Evolutionary conservation across 2,113 vertebrate genomes (phyloP).

Genomic region (Paramisgurnus dabryanus): DNA sequence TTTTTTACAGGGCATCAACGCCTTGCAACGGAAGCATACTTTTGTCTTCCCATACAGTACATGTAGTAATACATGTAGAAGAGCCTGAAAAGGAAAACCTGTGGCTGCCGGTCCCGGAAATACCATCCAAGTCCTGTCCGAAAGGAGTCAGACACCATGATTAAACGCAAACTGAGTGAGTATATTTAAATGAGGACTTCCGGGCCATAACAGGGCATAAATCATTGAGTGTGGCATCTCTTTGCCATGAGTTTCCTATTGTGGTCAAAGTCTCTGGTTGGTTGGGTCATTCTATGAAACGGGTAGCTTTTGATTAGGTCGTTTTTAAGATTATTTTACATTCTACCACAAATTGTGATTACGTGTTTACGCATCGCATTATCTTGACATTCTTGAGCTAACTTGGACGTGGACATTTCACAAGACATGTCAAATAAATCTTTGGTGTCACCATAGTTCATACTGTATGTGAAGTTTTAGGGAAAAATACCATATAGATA

Average conservation of each 20-base stretch:
- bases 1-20: slow-evolving; percentile 32
- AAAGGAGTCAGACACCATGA: slow-evolving; percentile 59
- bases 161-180: slow-evolving; percentile 59
- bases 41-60: slow-evolving; percentile 25
- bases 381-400: too few relatives aligned
- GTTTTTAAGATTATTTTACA: neutral
- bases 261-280: slow-evolving; percentile 6
- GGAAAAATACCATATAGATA: too few relatives aligned
- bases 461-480: too few relatives aligned
- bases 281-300: neutral
- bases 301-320: neutral
- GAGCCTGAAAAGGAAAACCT: neutral
- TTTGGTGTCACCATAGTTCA: too few relatives aligned
- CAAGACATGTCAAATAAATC: too few relatives aligned
- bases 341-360: too few relatives aligned
- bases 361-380: too few relatives aligned
- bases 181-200: slow-evolving; percentile 45
- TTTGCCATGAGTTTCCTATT: neutral
- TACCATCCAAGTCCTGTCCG: neutral
- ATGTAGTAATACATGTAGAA: neutral
- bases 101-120: neutral
- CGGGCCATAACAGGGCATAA: neutral
- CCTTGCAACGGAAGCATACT: slow-evolving; percentile 13
- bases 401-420: too few relatives aligned
- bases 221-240: neutral